phyloP scores from a whole-genome alignment of 2,888 invertebrate species.

The Spilarctia lutea region DNA sequence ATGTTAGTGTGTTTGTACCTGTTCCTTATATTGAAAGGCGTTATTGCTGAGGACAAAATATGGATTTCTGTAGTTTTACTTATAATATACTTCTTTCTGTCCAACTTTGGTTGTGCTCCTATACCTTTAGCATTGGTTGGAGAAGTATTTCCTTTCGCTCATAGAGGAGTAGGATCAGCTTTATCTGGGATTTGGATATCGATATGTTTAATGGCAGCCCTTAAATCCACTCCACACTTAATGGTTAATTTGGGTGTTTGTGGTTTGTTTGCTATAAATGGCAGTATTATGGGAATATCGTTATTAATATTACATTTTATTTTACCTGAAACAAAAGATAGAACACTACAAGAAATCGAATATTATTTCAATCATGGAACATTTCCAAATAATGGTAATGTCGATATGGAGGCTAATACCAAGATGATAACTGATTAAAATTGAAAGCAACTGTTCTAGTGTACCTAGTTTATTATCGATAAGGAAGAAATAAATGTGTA shows the following conservation, averaged over 20 bases:
- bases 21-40: conserved; percentile 51
- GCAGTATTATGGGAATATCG: conserved; percentile 35
- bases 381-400: conserved; percentile 19
- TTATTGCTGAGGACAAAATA: conserved; percentile 52
- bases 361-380: conserved; percentile 53
- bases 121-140: conserved; percentile 71
- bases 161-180: conserved; percentile 64
- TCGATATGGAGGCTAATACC: conserved; percentile 28
- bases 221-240: conserved; percentile 64
- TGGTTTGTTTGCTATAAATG: conserved; percentile 57
- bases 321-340: conserved; percentile 64
- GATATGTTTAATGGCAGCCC: conserved; percentile 52
- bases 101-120: conserved; percentile 71
- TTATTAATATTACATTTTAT: conserved; percentile 53
- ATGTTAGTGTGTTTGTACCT: conserved; percentile 59
- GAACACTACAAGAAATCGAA: conserved; percentile 62
- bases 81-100: conserved; percentile 63
- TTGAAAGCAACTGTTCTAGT: not conserved
- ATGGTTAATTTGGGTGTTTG: conserved; percentile 53
- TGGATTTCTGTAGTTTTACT: conserved; percentile 64
- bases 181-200: conserved; percentile 60
- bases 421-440: conserved; percentile 29
- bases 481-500: no score
- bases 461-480: not conserved
- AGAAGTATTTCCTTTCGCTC: conserved; percentile 70